Evolutionary conservation across 2,113 vertebrate species (phyloP), one percentile per base, ranked within the genome.

Genomic region (Phoxinus phoxinus): DNA sequence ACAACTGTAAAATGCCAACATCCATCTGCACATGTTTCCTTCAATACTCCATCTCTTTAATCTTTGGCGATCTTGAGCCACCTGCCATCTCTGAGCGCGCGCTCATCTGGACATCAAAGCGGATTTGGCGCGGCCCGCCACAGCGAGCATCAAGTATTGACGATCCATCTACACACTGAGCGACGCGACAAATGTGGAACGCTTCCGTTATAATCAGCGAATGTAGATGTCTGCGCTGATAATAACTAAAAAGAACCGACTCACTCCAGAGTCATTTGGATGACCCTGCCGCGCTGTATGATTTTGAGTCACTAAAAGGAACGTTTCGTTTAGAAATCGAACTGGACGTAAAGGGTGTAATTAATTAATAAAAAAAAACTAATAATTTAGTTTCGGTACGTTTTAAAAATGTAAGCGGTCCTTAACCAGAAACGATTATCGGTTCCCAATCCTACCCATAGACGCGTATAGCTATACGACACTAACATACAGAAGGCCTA

Each of bases 71-170:
- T 86, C 78, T 86, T 59, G 53, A 80, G 65, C 85, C 79, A 86
- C 85, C 71, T 86, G 85, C 79, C 85, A 86, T 53, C 75, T 48
- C 48, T 17, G 74, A 79, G 23, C 71, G 35, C 59, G 78, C 85
- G 58, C 81, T 86, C 71, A 56, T 83, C 79, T 86, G 69, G 79
- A 69, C 79, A 86, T 86, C 77, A 86, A 86, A 83, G 85, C 44
- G 71, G 69, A 86, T 82, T 76, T 82, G 69, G 71, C 41, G 63
- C 75, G 75, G 11, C 27, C 27, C 17, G 58, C 27, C 88, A 89
- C 87, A 87, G 86, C 25, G 61, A 76, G 86, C 86, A 15, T 72
- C 46, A 48, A 53, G 46, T 53, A 71, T 71, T 37, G 65, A 71
- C 44, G 17, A 21, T 4, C 58, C 80, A 21, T 53, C 73, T 75